These are phyloP conservation scores for Whitmania pigra DNA, from an alignment of 1,140 invertebrate species.

Conservation along the genomic window DNA sequence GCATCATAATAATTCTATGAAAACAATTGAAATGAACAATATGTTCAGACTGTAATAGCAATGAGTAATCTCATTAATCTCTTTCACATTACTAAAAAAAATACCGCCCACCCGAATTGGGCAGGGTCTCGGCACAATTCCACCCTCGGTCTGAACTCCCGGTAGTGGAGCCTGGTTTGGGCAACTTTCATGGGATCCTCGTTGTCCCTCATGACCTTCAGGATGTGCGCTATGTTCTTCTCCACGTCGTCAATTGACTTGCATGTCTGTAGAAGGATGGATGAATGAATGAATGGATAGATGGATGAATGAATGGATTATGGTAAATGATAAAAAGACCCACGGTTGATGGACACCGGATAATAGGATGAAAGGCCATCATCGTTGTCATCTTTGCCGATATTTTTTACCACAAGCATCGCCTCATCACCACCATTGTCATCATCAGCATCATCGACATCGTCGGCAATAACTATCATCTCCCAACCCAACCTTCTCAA, in stretches of 20 bases:
- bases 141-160: conserved; percentile 37
- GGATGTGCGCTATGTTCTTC: conserved; percentile 38
- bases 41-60: background rate
- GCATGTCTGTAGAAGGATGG: conserved; percentile 31
- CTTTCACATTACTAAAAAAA: background rate
- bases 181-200: conserved; percentile 43
- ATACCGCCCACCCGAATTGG: conserved; percentile 38
- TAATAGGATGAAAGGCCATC: too few species aligned
- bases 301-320: too few species aligned
- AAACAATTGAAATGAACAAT: background rate
- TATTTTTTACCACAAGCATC: too few species aligned
- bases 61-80: background rate
- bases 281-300: too few species aligned
- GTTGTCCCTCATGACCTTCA: conserved; percentile 39
- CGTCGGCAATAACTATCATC: background rate
- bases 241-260: conserved; percentile 37
- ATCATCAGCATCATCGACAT: background rate
- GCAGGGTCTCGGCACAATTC: conserved; percentile 40
- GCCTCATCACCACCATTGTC: background rate
- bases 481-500: conserved; percentile 34
- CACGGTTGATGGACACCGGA: too few species aligned
- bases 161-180: conserved; percentile 39
- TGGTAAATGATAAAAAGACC: too few species aligned
- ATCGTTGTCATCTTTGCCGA: too few species aligned
- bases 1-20: background rate